Base-by-base conservation (phyloP, 2,888 invertebrate genomes). In the Margaritifera margaritifera region DNA sequence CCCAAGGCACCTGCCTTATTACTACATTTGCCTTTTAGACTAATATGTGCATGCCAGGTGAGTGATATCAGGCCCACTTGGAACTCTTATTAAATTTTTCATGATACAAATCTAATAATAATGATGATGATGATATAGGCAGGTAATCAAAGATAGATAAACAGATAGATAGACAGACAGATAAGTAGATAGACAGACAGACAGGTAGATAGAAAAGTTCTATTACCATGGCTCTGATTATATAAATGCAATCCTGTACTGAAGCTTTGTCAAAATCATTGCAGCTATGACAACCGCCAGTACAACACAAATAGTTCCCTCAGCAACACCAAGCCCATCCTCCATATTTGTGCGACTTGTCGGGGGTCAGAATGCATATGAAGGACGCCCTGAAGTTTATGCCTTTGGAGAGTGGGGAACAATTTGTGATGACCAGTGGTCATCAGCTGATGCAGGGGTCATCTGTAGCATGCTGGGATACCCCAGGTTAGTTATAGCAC, bases 391-490 rank as follows among this genome's bases (percentile, higher is more conserved):
- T 31, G 83, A 84, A 68, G 77, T 84, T 4, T 81, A 73, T 58
- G 78, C 73, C 24, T 76, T 74, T 66, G 74, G 73, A n/a, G 67
- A 70, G 24, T 85, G 84, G 85, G 84, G 85, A 2, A 79, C 80
- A 25, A 68, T 83, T 55, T 83, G 82, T 71, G 82, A 83, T 63
- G 81, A 83, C 67, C 25, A 74, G 61, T 84, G 82, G 82, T 74
- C 75, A 42, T 57, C 68, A 51, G 65, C 66, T 5, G 77, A 78
- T 62, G 84, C 85, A 15, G 69, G 69, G 11, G 81, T 83, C n/a
- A 66, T 85, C 58, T 85, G 85, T 76, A 72, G 73, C 27, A 79
- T 78, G 82, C 74, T 87, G 54, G 84, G 86, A 65, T 86, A 80
- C 72, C 55, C 65, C 24, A 72, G 68, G 77, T 77, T 60, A 52